These are phyloP conservation scores for Calyptomena viridis DNA, from an alignment of 2,113 vertebrate species.

Conservation along the genomic window DNA sequence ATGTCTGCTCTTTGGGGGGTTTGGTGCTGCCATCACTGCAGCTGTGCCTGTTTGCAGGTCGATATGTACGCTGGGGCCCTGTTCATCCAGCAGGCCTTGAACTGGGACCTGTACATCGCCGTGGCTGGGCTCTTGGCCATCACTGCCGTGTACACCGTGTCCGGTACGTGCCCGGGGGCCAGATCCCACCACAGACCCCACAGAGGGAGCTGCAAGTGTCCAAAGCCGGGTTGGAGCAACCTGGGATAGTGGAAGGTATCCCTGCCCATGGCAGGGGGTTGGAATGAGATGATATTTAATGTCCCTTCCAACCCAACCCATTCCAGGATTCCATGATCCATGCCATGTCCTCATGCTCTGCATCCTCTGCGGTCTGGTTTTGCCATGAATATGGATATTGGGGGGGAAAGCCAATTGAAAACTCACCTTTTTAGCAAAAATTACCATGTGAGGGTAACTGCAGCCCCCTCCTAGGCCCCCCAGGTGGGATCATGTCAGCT, in stretches of 20 bases:
- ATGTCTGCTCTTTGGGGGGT: rapidly evolving
- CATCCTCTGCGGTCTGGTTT: neutral
- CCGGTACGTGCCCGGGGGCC: conserved; percentile 72
- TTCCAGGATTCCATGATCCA: rapidly evolving
- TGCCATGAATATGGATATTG: neutral
- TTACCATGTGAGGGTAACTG: neutral
- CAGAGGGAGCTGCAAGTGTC: neutral
- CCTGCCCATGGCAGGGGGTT: neutral
- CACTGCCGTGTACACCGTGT: conserved; percentile 91
- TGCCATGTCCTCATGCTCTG: neutral
- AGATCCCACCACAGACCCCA: neutral
- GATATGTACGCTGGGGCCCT: conserved; percentile 96
- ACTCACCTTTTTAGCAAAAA: neutral
- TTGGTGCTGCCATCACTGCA: rapidly evolving
- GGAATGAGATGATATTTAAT: too few species aligned
- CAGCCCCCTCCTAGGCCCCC: neutral
- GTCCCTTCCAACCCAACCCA: neutral
- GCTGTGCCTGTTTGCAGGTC: conserved; percentile 72
- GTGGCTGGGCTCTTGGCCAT: conserved; percentile 77
- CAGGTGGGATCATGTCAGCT: neutral
- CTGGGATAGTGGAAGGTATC: neutral
- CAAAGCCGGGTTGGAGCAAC: rapidly evolving
- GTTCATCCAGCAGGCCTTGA: conserved; percentile 93
- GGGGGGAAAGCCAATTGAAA: neutral
- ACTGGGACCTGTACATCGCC: conserved; percentile 91